Evolutionary conservation across 1,140 invertebrate species (phyloP), one percentile per base, ranked within the genome.

Genomic region (Ceratosolen fusciceps): DNA sequence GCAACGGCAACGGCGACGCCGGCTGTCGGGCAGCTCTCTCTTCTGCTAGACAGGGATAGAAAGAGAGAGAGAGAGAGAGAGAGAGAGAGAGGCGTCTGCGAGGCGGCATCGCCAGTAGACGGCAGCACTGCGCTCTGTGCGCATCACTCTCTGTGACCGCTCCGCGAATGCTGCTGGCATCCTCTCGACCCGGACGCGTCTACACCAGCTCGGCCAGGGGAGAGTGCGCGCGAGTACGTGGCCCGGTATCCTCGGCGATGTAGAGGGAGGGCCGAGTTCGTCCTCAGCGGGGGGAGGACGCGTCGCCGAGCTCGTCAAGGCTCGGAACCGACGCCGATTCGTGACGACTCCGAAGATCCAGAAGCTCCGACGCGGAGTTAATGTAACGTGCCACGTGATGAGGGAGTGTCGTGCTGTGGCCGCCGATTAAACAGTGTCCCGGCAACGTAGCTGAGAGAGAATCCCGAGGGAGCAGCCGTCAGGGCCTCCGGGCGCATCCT

Each of bases 81-180:
- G 24, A 37, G 39, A 77, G 58, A 67, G 47, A 54, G 4, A 26
- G 79, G 19, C 37, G 56, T 37, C 37, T 10, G 65, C 65, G 16
- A 16, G 19, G 68, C 29, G 39, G 12, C 19, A 21, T 3, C 71
- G 72, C 88, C 89, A 90, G 88, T 90, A 90, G 89, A 86, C 88
- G 88, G 89, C 89, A 90, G 89, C 89, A 90, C 89, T 89, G 88
- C 87, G 88, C 83, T 83, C 84, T 84, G 87, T 84, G 87, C 86
- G 86, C 86, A 88, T 88, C 88, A 62, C 31, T 62, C 31, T 62
- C 26, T n/a, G 60, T 65, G 7, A 52, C 14, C 87, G 88, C 83
- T 83, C 83, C 84, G 87, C 84, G 87, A n/a, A n/a, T n/a, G n/a
- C 87, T 88, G 87, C 86, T 74, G 34, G 29, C 47, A 29, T 39